These are phyloP conservation scores for Cepphus grylle DNA, from an alignment of 2,113 vertebrate genomes.

Conservation along the genomic window DNA sequence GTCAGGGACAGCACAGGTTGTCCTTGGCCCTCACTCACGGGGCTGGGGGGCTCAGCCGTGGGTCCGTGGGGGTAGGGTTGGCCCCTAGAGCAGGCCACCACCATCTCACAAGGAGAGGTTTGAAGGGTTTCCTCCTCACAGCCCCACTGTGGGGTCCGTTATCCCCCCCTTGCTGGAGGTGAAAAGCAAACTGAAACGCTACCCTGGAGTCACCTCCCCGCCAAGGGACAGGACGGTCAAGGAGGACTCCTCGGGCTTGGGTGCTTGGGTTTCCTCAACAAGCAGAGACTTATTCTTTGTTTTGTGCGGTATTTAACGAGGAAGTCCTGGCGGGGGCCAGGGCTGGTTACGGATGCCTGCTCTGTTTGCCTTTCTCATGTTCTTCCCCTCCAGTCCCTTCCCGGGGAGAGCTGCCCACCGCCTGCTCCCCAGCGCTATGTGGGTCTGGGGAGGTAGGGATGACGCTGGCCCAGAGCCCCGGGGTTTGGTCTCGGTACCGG, in stretches of 20 bases:
- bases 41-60: neutral
- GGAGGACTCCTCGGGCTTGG: neutral
- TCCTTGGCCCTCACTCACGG: neutral
- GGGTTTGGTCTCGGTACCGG: rapidly evolving
- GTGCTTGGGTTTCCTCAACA: neutral
- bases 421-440: rapidly evolving
- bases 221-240: neutral
- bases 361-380: conserved; percentile 12
- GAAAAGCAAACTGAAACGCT: neutral
- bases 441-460: neutral
- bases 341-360: neutral
- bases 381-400: neutral
- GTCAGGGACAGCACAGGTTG: neutral
- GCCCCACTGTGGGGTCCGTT: neutral
- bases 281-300: neutral
- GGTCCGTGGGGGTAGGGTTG: neutral
- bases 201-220: neutral
- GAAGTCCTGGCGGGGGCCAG: neutral
- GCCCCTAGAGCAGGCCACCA: neutral
- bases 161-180: neutral
- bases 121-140: neutral
- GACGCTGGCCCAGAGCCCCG: rapidly evolving
- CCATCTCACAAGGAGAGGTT: neutral
- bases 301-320: neutral
- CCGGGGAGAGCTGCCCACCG: neutral